A percentile compares a stretch with the other conserved stretches of the same genome.
phyloP scores from a whole-genome alignment of 2,113 vertebrate genomes.

The Pteropus alecto region DNA sequence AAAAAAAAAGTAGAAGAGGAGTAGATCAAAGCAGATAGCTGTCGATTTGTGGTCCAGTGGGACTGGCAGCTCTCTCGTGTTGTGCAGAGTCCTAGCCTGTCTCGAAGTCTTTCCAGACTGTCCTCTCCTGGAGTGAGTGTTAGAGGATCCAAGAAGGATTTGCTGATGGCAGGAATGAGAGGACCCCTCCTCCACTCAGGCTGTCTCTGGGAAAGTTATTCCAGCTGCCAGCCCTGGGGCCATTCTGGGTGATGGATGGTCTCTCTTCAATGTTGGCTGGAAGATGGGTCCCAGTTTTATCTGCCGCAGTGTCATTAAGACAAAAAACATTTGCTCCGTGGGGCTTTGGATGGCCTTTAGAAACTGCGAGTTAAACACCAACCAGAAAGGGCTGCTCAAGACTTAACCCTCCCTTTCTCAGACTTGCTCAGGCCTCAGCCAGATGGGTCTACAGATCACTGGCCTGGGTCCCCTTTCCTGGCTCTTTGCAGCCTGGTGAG shows the following conservation, averaged over 20 bases:
- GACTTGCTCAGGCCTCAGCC: background rate
- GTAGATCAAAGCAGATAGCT: background rate
- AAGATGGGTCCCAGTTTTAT: slow-evolving; percentile 62
- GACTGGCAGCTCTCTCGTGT: background rate
- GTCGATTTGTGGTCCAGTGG: background rate
- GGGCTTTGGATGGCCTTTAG: slow-evolving; percentile 33
- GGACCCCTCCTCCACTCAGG: rapidly evolving
- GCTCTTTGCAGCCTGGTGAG: background rate
- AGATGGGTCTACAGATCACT: background rate
- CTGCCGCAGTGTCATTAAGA: slow-evolving; percentile 60
- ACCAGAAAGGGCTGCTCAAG: background rate
- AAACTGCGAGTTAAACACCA: slow-evolving; percentile 39
- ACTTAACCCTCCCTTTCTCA: slow-evolving; percentile 4
- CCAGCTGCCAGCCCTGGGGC: background rate
- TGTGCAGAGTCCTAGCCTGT: background rate
- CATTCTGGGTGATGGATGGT: slow-evolving; percentile 34
- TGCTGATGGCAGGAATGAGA: background rate
- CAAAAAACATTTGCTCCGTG: slow-evolving; percentile 69
- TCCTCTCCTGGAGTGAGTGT: background rate
- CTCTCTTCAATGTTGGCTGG: slow-evolving; percentile 26
- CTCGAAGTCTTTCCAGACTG: background rate
- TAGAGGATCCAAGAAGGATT: background rate
- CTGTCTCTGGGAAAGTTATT: background rate
- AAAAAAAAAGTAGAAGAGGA: background rate
- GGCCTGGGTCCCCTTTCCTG: background rate